Evolutionary conservation across 1,140 invertebrate genomes (phyloP).

Genomic region (Penaeus vannamei): DNA sequence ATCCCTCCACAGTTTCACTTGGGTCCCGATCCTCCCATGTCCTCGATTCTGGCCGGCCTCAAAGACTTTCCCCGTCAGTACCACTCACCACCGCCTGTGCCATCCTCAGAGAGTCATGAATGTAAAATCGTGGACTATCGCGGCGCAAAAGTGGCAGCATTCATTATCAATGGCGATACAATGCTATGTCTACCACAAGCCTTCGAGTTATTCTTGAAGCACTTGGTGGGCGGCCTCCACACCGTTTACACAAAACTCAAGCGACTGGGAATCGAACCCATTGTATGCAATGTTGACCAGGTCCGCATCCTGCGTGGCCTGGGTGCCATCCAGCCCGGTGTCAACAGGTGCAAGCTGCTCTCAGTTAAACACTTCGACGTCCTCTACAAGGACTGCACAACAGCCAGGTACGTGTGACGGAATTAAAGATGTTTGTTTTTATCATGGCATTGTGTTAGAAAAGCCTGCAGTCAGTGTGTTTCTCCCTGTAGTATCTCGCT

Average conservation of each 20-base stretch:
- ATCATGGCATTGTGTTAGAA: too few relatives aligned
- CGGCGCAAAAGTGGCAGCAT: slow-evolving; percentile 96
- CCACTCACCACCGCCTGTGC: slow-evolving; percentile 84
- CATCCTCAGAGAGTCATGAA: slow-evolving; percentile 93
- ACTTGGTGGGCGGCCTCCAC: slow-evolving; percentile 97
- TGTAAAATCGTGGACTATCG: slow-evolving; percentile 97
- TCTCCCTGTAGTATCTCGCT: too few relatives aligned
- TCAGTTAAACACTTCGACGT: slow-evolving; percentile 99
- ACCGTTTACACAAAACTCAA: slow-evolving; percentile 99
- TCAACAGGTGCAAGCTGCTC: slow-evolving; percentile 98
- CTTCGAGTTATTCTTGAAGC: slow-evolving; percentile 99
- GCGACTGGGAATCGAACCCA: slow-evolving; percentile 96
- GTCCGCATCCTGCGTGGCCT: slow-evolving; percentile 96
- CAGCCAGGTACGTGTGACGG: slow-evolving; percentile 88
- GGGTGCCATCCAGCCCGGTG: slow-evolving; percentile 98
- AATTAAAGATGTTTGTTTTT: too few relatives aligned
- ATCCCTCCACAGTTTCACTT: slow-evolving; percentile 77
- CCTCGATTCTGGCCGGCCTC: slow-evolving; percentile 66
- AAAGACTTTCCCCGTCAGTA: slow-evolving; percentile 80
- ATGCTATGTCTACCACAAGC: slow-evolving; percentile 98
- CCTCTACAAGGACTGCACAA: slow-evolving; percentile 99
- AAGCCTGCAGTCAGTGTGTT: too few relatives aligned
- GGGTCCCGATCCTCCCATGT: slow-evolving; percentile 64
- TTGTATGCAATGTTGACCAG: slow-evolving; percentile 99
- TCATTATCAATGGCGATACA: slow-evolving; percentile 95